These are phyloP conservation scores for Mermis nigrescens DNA, from an alignment of 2,888 invertebrate genomes.

Conservation along the genomic window DNA sequence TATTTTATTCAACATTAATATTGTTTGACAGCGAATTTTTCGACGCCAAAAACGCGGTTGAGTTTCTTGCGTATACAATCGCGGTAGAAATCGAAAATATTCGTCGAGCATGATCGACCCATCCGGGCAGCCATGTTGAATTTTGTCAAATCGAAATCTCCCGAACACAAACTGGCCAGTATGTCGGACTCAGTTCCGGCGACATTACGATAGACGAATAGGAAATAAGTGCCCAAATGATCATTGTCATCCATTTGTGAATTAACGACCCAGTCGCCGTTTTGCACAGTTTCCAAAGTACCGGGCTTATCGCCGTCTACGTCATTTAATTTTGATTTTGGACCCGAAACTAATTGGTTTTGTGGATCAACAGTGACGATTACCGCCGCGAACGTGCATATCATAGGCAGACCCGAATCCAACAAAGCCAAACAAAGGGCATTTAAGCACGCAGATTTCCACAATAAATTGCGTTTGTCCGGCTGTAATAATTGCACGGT, in stretches of 20 bases:
- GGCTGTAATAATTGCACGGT: neutral
- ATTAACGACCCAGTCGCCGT: no score
- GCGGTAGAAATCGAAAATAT: neutral
- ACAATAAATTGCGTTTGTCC: neutral
- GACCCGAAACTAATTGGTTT: neutral
- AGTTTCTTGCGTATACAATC: neutral
- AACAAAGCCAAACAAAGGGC: constrained; percentile 5
- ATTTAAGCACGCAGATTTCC: neutral
- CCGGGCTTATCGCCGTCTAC: no score
- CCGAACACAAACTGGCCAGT: neutral
- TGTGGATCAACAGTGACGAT: neutral
- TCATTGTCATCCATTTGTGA: neutral
- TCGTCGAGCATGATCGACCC: neutral
- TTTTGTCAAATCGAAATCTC: neutral
- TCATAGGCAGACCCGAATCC: constrained; percentile 10
- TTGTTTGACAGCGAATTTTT: no score
- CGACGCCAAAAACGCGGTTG: no score
- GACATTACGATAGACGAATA: neutral
- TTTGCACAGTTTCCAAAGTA: neutral
- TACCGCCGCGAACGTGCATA: constrained; percentile 1
- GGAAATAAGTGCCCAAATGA: neutral
- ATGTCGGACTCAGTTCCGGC: neutral
- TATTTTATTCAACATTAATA: no score
- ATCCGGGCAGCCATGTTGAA: neutral
- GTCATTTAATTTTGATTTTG: no score